Percentiles rank a stretch among this genome's conserved stretches.
Evolutionary conservation across 35 echinoderm and acorn worm species (phyloP).

Genomic region (Eucidaris tribuloides): DNA sequence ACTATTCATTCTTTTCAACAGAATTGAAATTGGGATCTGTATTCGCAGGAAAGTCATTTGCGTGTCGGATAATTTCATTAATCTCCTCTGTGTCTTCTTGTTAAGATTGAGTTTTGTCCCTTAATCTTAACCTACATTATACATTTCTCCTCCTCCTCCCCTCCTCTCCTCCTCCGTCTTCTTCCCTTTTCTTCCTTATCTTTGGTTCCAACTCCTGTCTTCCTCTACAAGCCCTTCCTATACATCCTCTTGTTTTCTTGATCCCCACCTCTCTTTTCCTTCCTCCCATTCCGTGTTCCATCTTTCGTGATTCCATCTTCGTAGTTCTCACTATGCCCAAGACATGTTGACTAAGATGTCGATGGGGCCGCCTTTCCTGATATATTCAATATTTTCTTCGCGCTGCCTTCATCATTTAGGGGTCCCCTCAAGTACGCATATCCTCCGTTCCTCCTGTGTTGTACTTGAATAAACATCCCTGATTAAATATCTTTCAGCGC

Average conservation of each 20-base stretch:
- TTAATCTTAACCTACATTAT: not conserved
- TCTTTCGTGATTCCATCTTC: not conserved
- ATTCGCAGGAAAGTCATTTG: too few relatives aligned
- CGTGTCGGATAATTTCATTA: too few relatives aligned
- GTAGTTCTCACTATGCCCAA: not conserved
- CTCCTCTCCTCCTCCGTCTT: not conserved
- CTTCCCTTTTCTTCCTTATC: not conserved
- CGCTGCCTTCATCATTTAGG: not conserved
- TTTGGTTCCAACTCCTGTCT: not conserved
- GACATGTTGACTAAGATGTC: not conserved
- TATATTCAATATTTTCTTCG: not conserved
- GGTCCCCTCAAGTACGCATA: not conserved
- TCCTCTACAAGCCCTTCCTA: not conserved
- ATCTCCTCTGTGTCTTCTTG: too few relatives aligned
- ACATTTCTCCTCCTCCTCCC: not conserved
- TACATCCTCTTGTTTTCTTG: not conserved
- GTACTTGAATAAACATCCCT: constrained; percentile 21
- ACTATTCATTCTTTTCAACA: too few relatives aligned
- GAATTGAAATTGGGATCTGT: too few relatives aligned
- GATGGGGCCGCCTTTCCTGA: not conserved
- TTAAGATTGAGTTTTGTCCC: too few relatives aligned
- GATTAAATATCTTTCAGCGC: constrained; percentile 36
- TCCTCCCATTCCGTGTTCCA: not conserved
- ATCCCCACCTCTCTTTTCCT: not conserved
- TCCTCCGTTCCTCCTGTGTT: not conserved